Percentiles rank a stretch among this genome's conserved stretches.
Conservation (phyloP, 2,797 vertebrate species). For the Moxostoma hubbsi region DNA sequence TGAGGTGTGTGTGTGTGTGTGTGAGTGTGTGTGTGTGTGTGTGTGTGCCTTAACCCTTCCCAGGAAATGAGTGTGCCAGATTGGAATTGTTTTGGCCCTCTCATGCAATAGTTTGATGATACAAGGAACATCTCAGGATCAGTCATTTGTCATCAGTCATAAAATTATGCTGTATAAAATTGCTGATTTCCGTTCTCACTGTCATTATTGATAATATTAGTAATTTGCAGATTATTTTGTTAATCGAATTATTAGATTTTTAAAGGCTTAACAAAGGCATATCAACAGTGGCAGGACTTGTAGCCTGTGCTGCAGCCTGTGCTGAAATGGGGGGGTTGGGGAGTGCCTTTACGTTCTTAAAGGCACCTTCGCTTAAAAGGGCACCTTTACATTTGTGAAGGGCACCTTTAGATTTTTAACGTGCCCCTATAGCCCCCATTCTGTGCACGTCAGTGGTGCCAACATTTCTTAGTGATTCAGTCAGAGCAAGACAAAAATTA, state of each 20-base stretch:
- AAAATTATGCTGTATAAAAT: neutral
- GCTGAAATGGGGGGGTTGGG: too few species aligned
- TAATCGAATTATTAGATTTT: too few species aligned
- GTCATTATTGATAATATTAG: too few species aligned
- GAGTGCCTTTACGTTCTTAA: too few species aligned
- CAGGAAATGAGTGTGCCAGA: constrained; percentile 37
- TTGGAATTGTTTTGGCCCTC: constrained; percentile 6
- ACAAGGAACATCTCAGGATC: neutral
- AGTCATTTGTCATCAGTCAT: neutral
- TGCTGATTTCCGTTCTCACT: neutral
- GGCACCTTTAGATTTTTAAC: too few species aligned
- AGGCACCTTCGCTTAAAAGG: too few species aligned
- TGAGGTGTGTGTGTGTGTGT: constrained; percentile 7
- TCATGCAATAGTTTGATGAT: neutral
- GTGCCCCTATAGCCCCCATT: too few species aligned
- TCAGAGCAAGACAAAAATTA: neutral
- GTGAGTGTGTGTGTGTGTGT: neutral
- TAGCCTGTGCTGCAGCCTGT: too few species aligned
- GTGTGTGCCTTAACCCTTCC: neutral
- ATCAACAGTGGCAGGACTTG: too few species aligned
- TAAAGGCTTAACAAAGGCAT: too few species aligned
- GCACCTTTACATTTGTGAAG: too few species aligned
- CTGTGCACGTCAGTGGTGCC: neutral
- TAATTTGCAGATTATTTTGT: neutral
- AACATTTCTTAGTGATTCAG: neutral